Conservation (phyloP, 2,113 vertebrate species). For the Petroica traversi region DNA sequence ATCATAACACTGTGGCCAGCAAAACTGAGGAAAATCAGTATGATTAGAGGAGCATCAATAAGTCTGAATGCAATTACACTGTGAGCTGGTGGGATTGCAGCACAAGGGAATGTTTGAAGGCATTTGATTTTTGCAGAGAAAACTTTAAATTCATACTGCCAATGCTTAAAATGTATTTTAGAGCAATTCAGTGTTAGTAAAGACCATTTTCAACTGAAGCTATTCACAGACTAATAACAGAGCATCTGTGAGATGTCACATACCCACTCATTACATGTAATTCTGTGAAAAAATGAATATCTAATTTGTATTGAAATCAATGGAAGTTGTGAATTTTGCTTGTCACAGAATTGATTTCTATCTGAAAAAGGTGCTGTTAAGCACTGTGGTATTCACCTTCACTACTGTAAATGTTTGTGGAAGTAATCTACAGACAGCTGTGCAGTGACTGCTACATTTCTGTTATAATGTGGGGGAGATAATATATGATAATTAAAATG, state of each 20-base stretch:
- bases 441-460: neutral
- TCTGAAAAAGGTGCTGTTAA: neutral
- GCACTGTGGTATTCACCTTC: neutral
- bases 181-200: neutral
- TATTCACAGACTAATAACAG: constrained; percentile 34
- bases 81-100: neutral
- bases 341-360: neutral
- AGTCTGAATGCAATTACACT: neutral
- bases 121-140: neutral
- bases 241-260: neutral
- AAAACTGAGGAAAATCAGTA: neutral
- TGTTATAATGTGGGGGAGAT: neutral
- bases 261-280: neutral
- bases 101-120: neutral
- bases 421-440: neutral
- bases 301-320: constrained; percentile 16
- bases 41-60: neutral
- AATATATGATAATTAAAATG: constrained; percentile 9
- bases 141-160: neutral
- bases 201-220: neutral
- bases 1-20: neutral
- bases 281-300: neutral
- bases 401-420: neutral
- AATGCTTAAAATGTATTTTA: neutral
- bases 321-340: neutral